A percentile compares a stretch with the other conserved stretches of the same genome.
Evolutionary conservation across 2,888 invertebrate species (phyloP).

Genomic region (Netelia fuscicornis): DNA sequence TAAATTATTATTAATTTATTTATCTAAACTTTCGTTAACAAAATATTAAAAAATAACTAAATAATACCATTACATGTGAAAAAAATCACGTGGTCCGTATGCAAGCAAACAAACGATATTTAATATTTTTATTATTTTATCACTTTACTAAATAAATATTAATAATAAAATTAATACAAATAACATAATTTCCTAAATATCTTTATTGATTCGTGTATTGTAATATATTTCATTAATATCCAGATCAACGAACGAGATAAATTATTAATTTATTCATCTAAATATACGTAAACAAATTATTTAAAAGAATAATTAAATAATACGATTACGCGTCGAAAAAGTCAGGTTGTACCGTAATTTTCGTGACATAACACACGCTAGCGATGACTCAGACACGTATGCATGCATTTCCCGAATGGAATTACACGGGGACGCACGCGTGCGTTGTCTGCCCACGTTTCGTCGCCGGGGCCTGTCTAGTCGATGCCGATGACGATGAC

Average conservation of each 20-base stretch:
- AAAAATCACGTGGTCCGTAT: neutral
- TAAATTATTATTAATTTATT: neutral
- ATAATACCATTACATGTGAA: neutral
- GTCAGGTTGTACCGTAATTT: conserved; percentile 3
- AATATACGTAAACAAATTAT: neutral
- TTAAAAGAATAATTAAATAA: neutral
- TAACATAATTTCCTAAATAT: too few species aligned
- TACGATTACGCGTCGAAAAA: neutral
- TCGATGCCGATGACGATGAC: conserved; percentile 54
- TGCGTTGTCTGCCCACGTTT: conserved; percentile 53
- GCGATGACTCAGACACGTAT: conserved; percentile 5
- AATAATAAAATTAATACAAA: too few species aligned
- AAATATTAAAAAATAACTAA: neutral
- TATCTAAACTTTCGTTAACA: neutral
- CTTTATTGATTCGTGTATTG: too few species aligned
- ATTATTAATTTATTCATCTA: neutral
- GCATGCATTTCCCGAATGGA: conserved; percentile 39
- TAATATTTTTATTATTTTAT: too few species aligned
- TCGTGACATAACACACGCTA: conserved; percentile 43
- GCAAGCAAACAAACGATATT: too few species aligned
- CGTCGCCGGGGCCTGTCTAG: conserved; percentile 34
- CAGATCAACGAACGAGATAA: too few species aligned
- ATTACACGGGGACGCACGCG: conserved; percentile 27
- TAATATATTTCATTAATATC: too few species aligned
- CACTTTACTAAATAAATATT: too few species aligned